A percentile compares a stretch with the other conserved stretches of the same genome.
phyloP scores from a whole-genome alignment of 2,797 vertebrate species.

The Malurus splendens region DNA sequence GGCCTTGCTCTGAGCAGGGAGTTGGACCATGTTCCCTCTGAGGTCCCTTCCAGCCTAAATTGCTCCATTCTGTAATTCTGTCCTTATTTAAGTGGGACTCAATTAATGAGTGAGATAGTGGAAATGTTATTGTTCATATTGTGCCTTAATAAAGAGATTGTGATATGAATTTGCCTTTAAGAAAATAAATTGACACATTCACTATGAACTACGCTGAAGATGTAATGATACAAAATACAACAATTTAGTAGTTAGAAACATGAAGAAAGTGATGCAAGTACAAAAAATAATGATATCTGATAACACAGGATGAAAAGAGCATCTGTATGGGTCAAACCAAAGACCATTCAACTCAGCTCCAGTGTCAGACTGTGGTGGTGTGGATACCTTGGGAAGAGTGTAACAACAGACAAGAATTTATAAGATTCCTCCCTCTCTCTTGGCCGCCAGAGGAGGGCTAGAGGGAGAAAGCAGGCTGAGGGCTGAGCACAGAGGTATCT shows the following conservation, averaged over 20 bases:
- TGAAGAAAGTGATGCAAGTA: neutral
- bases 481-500: neutral
- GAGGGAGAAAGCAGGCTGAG: neutral
- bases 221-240: neutral
- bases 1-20: neutral
- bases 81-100: neutral
- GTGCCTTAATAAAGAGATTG: neutral
- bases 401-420: neutral
- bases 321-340: neutral
- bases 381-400: neutral
- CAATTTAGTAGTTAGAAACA: neutral
- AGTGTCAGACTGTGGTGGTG: fast-evolving
- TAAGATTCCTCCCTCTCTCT: neutral
- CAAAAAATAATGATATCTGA: neutral
- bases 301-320: neutral
- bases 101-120: neutral
- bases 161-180: neutral
- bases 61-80: neutral
- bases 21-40: neutral
- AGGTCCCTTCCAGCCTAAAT: neutral
- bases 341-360: neutral
- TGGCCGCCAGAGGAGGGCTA: neutral
- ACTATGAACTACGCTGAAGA: neutral
- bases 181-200: neutral
- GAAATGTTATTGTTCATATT: neutral